Percentiles rank a stretch among this genome's conserved stretches.
phyloP scores from a whole-genome alignment of 2,797 vertebrate genomes.

The Psittacula echo region DNA sequence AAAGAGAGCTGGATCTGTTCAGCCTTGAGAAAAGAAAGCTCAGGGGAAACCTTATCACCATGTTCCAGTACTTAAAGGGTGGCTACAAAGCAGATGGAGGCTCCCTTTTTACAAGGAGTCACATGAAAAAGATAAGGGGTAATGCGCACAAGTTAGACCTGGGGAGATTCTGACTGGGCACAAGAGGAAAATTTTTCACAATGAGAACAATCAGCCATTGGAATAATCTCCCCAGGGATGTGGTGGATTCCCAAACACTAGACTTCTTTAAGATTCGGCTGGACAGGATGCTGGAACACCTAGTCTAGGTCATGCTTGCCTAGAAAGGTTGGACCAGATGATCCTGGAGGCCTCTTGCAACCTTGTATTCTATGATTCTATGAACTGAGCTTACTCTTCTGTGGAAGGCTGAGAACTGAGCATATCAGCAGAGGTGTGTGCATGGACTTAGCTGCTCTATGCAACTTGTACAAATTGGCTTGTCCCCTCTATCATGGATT shows the following conservation, averaged over 20 bases:
- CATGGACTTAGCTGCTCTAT: not conserved
- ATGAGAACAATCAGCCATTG: not conserved
- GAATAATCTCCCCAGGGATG: not conserved
- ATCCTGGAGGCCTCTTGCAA: not conserved
- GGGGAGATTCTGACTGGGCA: not conserved
- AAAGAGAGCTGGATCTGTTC: not conserved
- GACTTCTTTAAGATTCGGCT: not conserved
- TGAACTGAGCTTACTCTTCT: not conserved
- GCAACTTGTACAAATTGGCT: not conserved
- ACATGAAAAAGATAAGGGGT: not conserved
- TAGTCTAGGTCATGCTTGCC: not conserved
- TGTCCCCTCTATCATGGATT: not conserved
- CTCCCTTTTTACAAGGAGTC: not conserved
- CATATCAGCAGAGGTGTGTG: not conserved
- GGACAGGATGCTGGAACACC: not conserved
- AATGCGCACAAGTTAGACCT: not conserved
- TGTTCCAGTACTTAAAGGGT: not conserved
- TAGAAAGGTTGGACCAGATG: not conserved
- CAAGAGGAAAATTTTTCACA: not conserved
- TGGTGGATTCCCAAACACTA: not conserved
- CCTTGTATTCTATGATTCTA: not conserved
- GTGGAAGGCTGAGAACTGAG: not conserved
- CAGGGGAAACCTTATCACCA: not conserved
- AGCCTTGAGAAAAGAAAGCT: not conserved
- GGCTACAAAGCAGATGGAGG: not conserved